Base-by-base conservation (phyloP, 2,113 vertebrate species). In the Oryzias javanicus region DNA sequence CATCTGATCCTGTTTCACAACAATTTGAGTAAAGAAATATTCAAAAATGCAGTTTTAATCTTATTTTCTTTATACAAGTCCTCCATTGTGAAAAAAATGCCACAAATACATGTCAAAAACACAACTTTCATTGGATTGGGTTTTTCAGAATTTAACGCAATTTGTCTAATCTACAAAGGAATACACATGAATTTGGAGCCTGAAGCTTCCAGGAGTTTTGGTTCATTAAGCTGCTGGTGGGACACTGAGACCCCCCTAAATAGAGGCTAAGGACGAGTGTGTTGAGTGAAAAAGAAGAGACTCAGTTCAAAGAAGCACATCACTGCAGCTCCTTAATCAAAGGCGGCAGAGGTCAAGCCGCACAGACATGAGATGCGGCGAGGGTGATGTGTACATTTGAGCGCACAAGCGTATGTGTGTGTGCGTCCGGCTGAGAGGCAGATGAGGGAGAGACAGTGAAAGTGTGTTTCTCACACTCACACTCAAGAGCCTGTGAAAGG, bases 261-360 rank as follows among this genome's bases (percentile, higher is more conserved):
- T 92, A 91, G 93, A 89, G 86, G 92, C 91, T 91, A 89, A 92
- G 91, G 91, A 94, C 66, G 17, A 93, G 94, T 92, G 92, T 93
- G 92, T 93, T 94, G 91, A 91, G 92, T 91, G 94, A 94, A 94
- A 92, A 93, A 92, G 93, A 91, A 81, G 72, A 69, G 73, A 95
- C 92, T 89, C 87, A 91, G 92, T 93, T 95, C 92, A 95, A 94
- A 96, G 93, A 90, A 94, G 93, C 93, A 94, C 93, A 94, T 95
- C 94, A 93, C 91, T 92, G 92, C 92, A 92, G 93, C 94, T 94
- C 92, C 95, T 95, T 96, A 96, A 96, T 96, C 93, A 93, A 91
- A 92, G 89, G 83, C 91, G 92, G 93, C 94, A 94, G 94, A 92
- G 92, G 93, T 94, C 93, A 93, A 93, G 90, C 91, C 85, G 91